Evolutionary conservation across 2,888 invertebrate genomes (phyloP).

Genomic region (Troides helena): DNA sequence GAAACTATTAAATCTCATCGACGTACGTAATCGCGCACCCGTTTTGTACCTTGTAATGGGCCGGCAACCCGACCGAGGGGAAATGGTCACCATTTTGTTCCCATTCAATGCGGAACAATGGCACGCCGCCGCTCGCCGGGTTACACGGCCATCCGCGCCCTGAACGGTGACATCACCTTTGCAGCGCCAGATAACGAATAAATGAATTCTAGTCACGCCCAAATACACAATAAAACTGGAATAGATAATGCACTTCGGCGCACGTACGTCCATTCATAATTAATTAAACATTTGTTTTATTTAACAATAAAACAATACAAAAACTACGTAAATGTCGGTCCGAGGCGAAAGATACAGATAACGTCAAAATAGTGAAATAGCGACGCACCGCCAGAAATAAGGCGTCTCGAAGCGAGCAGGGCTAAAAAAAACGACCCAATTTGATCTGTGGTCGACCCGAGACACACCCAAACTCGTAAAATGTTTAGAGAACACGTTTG

Average conservation of each 20-base stretch:
- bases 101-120: not conserved
- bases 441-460: slow-evolving; percentile 40
- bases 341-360: slow-evolving; percentile 22
- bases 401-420: slow-evolving; percentile 37
- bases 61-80: slow-evolving; percentile 11
- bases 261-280: slow-evolving; percentile 7
- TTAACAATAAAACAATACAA: not conserved
- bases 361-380: slow-evolving; percentile 34
- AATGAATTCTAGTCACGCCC: slow-evolving; percentile 69
- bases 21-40: slow-evolving; percentile 13
- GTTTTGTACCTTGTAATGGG: slow-evolving; percentile 14
- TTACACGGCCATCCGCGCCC: slow-evolving; percentile 57
- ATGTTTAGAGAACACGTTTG: not conserved
- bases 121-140: slow-evolving; percentile 40
- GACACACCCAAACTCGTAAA: slow-evolving; percentile 68
- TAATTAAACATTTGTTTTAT: slow-evolving; percentile 8
- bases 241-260: slow-evolving; percentile 13
- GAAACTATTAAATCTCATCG: slow-evolving; percentile 22
- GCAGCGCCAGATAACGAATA: slow-evolving; percentile 64
- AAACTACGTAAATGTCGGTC: slow-evolving; percentile 31
- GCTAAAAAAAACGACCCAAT: slow-evolving; percentile 61
- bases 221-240: slow-evolving; percentile 41
- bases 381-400: slow-evolving; percentile 40
- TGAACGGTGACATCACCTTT: slow-evolving; percentile 67
- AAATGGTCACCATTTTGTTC: slow-evolving; percentile 6